phyloP scores from a whole-genome alignment of 2,888 invertebrate species.

The Plutella xylostella region DNA sequence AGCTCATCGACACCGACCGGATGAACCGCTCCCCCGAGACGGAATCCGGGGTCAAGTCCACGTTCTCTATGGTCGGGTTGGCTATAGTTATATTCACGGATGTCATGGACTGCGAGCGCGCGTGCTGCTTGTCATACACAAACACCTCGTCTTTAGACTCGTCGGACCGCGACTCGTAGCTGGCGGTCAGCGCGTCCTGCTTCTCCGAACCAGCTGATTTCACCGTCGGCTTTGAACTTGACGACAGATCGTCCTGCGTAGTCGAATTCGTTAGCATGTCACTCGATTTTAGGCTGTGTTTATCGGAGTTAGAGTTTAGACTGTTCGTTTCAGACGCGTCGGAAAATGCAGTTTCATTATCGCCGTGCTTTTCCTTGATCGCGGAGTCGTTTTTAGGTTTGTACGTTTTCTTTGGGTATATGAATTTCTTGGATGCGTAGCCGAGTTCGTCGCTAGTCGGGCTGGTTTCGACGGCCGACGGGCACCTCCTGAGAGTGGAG shows the following conservation, averaged over 20 bases:
- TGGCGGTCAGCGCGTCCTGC: constrained; percentile 37
- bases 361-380: constrained; percentile 38
- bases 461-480: constrained; percentile 76
- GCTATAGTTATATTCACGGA: constrained; percentile 77
- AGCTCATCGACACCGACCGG: constrained; percentile 73
- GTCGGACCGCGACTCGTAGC: constrained; percentile 42
- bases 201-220: constrained; percentile 48
- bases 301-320: constrained; percentile 62
- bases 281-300: constrained; percentile 57
- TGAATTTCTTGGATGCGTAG: constrained; percentile 35
- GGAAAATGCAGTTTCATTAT: constrained; percentile 59
- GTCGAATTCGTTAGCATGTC: constrained; percentile 32
- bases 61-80: constrained; percentile 79
- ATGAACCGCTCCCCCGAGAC: constrained; percentile 69
- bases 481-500: constrained; percentile 86
- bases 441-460: constrained; percentile 52
- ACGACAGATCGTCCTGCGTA: constrained; percentile 49
- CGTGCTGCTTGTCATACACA: constrained; percentile 48
- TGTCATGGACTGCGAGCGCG: constrained; percentile 71
- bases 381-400: constrained; percentile 23
- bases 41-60: constrained; percentile 74
- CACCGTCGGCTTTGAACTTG: constrained; percentile 51
- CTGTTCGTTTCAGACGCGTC: constrained; percentile 67
- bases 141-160: constrained; percentile 49
- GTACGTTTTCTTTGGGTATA: constrained; percentile 33